Evolutionary conservation across 1,140 invertebrate genomes (phyloP), one percentile per base, ranked within the genome.

Genomic region (Lucilia cuprina): DNA sequence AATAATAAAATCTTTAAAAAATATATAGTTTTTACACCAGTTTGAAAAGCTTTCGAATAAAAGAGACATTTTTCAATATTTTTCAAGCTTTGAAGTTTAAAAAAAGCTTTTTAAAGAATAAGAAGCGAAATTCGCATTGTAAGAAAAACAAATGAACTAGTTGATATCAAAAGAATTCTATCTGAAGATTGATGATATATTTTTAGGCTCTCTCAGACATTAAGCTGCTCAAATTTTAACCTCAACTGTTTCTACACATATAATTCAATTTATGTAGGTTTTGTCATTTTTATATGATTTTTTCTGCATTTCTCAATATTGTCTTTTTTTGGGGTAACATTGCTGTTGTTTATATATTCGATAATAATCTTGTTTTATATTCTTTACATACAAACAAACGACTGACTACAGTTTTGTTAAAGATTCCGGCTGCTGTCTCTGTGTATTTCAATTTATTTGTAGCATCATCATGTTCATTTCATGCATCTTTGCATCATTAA

Each of bases 401-500:
- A 49, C 2, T 49, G 9, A 49, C 13, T 49, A 12, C 49, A 49
- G 49, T 55, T 55, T 55, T 13, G 50, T 55, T 10, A 30, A 17
- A 55, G 13, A 70, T 25, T 21, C 21, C 7, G 25, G 25, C 25
- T 70, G n/a, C 1, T 70, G 9, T 17, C 9, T 10, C 7, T 9
- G 2, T 70, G 19, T 19, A 21, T 70, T 21, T 21, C 65, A 70
- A 19, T 10, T 70, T 12, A 70, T 41, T 41, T 60, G 55, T n/a
- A 14, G 13, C 55, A 70, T 19, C 65, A 70, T 70, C n/a, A n/a
- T n/a, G 65, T 70, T 70, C 65, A 70, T 70, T 70, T 70, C 65
- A 70, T 70, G 65, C 65, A 70, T 70, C 65, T 70, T 70, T 70
- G 65, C 65, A 70, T 70, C 65, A 70, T 70, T 70, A 70, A 70